Base-by-base conservation (phyloP, 2,113 vertebrate genomes). In the Lepisosteus osseus region DNA sequence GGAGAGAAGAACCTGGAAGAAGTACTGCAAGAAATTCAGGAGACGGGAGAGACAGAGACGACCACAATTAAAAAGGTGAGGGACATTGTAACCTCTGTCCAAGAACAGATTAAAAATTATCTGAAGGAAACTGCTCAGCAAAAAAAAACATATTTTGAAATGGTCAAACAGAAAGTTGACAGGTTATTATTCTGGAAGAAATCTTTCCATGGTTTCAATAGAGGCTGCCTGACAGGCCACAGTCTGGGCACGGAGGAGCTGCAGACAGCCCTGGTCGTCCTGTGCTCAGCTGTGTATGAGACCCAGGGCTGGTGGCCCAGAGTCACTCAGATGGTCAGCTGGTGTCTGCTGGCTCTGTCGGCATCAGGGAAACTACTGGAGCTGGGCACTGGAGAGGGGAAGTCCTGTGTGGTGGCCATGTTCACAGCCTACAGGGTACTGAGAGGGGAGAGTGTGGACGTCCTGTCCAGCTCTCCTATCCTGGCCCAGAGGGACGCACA, bases 341-440 rank as follows among this genome's bases (percentile, higher is more conserved):
- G 79, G 85, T 82, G 85, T 61, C 54, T 87, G 5, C 75, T 88
- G 76, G 86, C 76, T 74, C 82, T 84, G 12, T 87, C 86, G 8
- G 1, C 61, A 63, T 73, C 80, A 13, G 85, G 84, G 0, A 54
- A 7, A 1, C 54, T 90, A 13, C 57, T 90, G 57, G 83, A 90
- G 66, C 78, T 88, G 11, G 69, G 72, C 4, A 87, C 87, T 7
- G 85, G 86, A 61, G 87, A 88, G 59, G 88, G 83, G 0, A 90
- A 90, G 77, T 85, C 88, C 0, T 87, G 87, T 3, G 83, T 85
- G 0, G 80, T 88, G 55, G 87, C 86, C 3, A 88, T 90, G 88
- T 87, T 88, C 78, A 85, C 88, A n/a, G 87, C 87, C 11, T 84
- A 71, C 66, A 3, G 75, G 65, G 87, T 73, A 29, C 51, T 75